Evolutionary conservation across 1,140 invertebrate species (phyloP).

Genomic region (Bradysia coprophila): DNA sequence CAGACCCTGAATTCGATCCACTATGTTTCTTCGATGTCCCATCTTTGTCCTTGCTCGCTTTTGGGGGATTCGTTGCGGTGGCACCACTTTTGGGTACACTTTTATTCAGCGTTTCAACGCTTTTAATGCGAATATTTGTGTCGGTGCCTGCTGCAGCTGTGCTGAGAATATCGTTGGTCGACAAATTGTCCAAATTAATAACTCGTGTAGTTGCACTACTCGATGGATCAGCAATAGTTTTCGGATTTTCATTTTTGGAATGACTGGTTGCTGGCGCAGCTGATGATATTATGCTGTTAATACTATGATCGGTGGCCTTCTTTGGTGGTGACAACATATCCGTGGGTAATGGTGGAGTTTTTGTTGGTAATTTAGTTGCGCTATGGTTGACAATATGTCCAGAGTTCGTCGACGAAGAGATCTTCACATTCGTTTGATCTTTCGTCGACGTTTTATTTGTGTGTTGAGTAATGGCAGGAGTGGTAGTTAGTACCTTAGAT

Average conservation of each 20-base stretch:
- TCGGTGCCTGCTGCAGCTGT: not conserved
- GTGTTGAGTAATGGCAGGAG: too few species aligned
- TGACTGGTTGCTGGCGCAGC: slow-evolving; percentile 1
- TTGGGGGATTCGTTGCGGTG: slow-evolving; percentile 17
- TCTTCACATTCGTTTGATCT: too few species aligned
- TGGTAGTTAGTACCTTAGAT: too few species aligned
- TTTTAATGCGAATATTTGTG: slow-evolving; percentile 1
- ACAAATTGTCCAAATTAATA: slow-evolving; percentile 3
- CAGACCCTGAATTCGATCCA: not conserved
- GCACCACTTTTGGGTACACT: not conserved
- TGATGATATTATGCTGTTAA: slow-evolving; percentile 11
- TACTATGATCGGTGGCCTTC: slow-evolving; percentile 11
- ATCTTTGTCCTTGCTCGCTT: too few species aligned
- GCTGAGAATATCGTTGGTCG: slow-evolving; percentile 1
- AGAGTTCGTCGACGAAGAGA: too few species aligned
- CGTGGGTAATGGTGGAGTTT: too few species aligned
- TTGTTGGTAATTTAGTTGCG: too few species aligned
- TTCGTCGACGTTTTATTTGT: too few species aligned
- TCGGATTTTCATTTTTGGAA: not conserved
- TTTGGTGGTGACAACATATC: slow-evolving; percentile 12
- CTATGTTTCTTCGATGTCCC: not conserved
- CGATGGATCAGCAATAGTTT: not conserved
- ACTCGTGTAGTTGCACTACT: not conserved
- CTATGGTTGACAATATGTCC: too few species aligned
- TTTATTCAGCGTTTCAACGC: not conserved